Evolutionary conservation across 1,140 invertebrate species (phyloP).

Genomic region (Drosophila truncata): DNA sequence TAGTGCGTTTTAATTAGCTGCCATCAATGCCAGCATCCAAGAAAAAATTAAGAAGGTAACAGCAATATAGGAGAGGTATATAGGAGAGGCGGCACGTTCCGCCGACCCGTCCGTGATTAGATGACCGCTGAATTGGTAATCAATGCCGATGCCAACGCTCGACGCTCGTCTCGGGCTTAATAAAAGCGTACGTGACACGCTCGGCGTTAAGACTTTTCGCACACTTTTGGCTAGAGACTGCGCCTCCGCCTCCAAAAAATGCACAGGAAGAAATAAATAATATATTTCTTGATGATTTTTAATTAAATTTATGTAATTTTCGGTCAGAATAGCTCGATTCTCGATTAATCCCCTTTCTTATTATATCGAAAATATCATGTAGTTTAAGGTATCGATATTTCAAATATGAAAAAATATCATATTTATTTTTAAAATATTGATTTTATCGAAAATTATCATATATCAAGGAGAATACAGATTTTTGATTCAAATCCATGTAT

Average conservation of each 20-base stretch:
- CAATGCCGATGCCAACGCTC: conserved; percentile 61
- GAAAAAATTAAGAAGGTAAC: conserved; percentile 13
- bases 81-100: conserved; percentile 53
- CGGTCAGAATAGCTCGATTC: too few species aligned
- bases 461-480: too few species aligned
- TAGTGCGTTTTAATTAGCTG: conserved; percentile 82
- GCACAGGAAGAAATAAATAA: conserved; percentile 1
- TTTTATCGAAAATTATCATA: too few species aligned
- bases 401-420: too few species aligned
- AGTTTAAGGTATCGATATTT: neutral
- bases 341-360: too few species aligned
- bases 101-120: conserved; percentile 65
- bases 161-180: conserved; percentile 58
- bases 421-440: neutral
- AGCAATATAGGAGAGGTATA: neutral
- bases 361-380: neutral
- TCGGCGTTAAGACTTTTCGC: conserved; percentile 67
- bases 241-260: neutral
- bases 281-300: neutral
- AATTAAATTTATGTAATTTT: neutral
- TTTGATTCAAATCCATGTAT: too few species aligned
- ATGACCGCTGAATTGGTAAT: conserved; percentile 84
- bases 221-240: conserved; percentile 54
- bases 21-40: conserved; percentile 36
- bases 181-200: conserved; percentile 80